Conservation (phyloP, 2,113 vertebrate genomes). For the Podiceps cristatus region DNA sequence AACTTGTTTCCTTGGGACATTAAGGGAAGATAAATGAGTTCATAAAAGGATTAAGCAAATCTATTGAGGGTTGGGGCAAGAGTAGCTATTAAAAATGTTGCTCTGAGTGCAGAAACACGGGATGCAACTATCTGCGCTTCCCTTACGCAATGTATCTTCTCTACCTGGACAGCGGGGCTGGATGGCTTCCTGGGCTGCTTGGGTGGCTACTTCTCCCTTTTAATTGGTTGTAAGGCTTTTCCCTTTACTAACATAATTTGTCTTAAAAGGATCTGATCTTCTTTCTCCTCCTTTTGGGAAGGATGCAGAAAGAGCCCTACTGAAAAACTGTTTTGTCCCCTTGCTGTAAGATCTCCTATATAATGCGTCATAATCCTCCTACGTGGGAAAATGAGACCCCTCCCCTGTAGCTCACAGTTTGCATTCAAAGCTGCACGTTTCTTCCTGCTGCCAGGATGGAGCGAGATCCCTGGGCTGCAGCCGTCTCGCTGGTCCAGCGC, state of each 20-base stretch:
- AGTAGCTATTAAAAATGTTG: background rate
- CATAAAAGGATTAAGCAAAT: conserved; percentile 32
- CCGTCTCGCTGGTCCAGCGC: accelerated
- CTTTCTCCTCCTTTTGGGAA: background rate
- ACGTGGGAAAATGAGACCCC: background rate
- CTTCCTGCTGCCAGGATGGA: background rate
- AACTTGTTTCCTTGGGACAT: conserved; percentile 20
- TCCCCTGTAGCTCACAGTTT: background rate
- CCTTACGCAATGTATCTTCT: background rate
- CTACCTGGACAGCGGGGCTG: background rate
- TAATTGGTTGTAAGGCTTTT: background rate
- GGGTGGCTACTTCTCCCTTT: background rate
- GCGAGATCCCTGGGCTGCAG: background rate
- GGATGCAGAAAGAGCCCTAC: background rate
- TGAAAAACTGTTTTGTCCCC: background rate
- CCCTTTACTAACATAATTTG: background rate
- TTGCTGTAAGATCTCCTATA: background rate
- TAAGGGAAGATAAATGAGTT: background rate
- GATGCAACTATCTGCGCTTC: background rate
- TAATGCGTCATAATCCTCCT: background rate
- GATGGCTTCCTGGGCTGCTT: background rate
- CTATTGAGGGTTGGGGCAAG: background rate
- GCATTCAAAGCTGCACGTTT: background rate
- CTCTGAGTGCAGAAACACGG: background rate
- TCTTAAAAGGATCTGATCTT: background rate